Conservation (phyloP, 64 coral and sea anemone species). For the Actinia equina region DNA sequence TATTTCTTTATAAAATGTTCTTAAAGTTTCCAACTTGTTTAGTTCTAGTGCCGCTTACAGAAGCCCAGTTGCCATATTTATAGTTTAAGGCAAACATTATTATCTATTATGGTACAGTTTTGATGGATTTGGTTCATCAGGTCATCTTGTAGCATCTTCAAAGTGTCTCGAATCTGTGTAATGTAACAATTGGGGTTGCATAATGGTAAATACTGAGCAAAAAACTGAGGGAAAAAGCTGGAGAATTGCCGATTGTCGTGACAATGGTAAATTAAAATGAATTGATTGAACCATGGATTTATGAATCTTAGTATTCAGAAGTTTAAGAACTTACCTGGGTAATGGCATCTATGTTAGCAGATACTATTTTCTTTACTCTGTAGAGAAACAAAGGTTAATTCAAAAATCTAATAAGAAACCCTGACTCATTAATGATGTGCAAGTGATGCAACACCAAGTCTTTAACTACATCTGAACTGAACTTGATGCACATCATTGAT, state of each 20-base stretch:
- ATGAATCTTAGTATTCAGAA: not conserved
- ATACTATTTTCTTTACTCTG: constrained; percentile 56
- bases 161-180: constrained; percentile 45
- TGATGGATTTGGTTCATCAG: constrained; percentile 18
- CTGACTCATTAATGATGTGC: not conserved
- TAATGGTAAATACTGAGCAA: too few species aligned
- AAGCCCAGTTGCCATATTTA: not conserved
- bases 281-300: too few species aligned
- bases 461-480: too few species aligned
- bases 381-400: not conserved
- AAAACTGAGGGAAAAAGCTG: too few species aligned
- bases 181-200: not conserved
- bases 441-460: not conserved
- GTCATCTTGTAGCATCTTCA: constrained; percentile 61
- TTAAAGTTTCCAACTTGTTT: too few species aligned
- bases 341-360: constrained; percentile 62
- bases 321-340: constrained; percentile 49
- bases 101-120: constrained; percentile 47
- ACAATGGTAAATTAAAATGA: too few species aligned
- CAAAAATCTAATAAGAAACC: not conserved
- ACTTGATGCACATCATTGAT: too few species aligned
- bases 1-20: too few species aligned
- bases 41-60: too few species aligned
- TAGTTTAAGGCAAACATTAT: constrained; percentile 41
- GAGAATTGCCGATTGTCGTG: too few species aligned